These are phyloP conservation scores for Rotaria magnacalcarata DNA, from an alignment of 2,888 invertebrate species.

Conservation along the genomic window DNA sequence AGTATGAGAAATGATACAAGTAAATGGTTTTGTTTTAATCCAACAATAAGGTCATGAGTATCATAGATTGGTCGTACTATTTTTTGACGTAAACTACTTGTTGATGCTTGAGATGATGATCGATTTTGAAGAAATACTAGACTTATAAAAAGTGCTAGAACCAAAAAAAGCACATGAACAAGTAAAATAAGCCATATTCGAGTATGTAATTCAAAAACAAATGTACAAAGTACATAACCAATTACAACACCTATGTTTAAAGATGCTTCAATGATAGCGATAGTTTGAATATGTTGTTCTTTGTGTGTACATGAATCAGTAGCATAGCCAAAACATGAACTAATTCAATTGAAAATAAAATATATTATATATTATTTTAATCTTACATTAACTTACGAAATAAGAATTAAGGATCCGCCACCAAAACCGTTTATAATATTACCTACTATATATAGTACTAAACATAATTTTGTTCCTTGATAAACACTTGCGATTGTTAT, in stretches of 20 bases:
- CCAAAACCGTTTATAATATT: slow-evolving; percentile 12
- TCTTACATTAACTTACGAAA: background rate
- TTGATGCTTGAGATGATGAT: background rate
- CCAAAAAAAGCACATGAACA: background rate
- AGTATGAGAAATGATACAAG: background rate
- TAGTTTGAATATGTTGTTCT: background rate
- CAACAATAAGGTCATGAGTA: background rate
- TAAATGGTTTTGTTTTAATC: background rate
- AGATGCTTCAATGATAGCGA: slow-evolving; percentile 15
- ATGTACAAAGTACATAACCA: slow-evolving; percentile 12
- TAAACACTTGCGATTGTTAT: background rate
- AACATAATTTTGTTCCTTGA: slow-evolving; percentile 9
- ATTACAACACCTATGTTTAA: background rate
- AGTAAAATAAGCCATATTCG: background rate
- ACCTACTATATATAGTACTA: background rate
- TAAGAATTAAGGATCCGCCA: background rate
- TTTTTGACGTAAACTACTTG: background rate
- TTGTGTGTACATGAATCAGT: background rate
- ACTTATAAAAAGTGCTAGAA: background rate
- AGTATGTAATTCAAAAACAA: slow-evolving; percentile 15
- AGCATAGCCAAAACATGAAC: slow-evolving; percentile 25
- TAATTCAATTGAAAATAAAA: background rate
- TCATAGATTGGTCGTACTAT: background rate
- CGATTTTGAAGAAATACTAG: background rate
- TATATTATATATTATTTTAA: accelerated